Evolutionary conservation across 2,797 vertebrate species (phyloP).

Genomic region (Uromys caudimaculatus): DNA sequence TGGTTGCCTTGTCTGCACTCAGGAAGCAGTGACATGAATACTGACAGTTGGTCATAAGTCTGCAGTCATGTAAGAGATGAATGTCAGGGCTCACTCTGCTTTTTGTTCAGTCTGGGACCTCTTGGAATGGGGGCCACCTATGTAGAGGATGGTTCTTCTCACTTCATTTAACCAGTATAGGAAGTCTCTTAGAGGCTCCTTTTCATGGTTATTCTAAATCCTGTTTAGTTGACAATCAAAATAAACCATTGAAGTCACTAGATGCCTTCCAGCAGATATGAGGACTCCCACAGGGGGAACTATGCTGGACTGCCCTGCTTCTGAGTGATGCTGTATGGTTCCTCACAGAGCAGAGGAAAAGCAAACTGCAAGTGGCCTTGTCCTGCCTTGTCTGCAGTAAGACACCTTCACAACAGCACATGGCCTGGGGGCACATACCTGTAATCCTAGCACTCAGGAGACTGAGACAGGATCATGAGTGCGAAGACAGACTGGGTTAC

Average conservation of each 20-base stretch:
- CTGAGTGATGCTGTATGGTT: accelerated
- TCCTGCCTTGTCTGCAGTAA: background rate
- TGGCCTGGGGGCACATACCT: background rate
- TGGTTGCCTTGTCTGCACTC: too few relatives aligned
- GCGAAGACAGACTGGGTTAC: background rate
- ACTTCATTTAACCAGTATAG: background rate
- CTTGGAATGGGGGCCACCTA: too few relatives aligned
- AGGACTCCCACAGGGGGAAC: background rate
- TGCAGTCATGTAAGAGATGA: too few relatives aligned
- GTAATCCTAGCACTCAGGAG: background rate
- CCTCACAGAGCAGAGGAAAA: background rate
- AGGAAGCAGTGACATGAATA: too few relatives aligned
- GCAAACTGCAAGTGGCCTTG: background rate
- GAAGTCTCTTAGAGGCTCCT: background rate
- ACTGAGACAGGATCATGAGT: background rate
- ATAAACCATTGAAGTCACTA: background rate
- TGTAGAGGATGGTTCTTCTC: background rate
- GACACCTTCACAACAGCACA: background rate
- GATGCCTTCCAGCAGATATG: background rate
- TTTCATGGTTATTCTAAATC: background rate
- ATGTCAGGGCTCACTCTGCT: background rate
- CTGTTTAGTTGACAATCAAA: background rate
- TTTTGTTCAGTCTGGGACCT: background rate
- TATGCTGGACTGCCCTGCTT: background rate
- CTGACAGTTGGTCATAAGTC: background rate